Conservation (phyloP, 2,113 vertebrate species). For the Microcebus griseorufus region DNA sequence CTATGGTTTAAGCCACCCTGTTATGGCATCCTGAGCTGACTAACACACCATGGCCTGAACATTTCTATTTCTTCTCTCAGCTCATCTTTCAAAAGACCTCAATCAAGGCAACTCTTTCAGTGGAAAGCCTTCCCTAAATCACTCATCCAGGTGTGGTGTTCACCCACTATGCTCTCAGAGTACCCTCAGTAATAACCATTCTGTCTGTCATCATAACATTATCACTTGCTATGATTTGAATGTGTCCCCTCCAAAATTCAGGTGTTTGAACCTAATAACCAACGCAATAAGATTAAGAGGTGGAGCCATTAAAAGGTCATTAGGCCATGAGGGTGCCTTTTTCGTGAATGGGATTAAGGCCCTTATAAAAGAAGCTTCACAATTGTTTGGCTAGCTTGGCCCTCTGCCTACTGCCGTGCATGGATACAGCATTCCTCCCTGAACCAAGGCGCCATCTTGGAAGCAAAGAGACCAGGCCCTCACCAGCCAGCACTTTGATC, state of each 20-base stretch:
- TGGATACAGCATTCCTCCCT: neutral
- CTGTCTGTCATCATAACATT: neutral
- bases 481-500: neutral
- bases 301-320: neutral
- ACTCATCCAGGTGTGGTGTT: neutral
- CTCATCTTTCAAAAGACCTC: neutral
- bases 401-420: neutral
- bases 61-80: neutral
- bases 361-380: neutral
- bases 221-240: neutral
- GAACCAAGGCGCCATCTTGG: neutral
- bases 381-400: neutral
- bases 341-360: neutral
- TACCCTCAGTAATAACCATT: neutral
- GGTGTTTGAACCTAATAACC: neutral
- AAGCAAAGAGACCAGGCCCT: neutral
- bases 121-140: neutral
- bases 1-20: neutral
- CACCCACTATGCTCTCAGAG: neutral
- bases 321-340: fast-evolving
- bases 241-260: neutral
- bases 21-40: neutral
- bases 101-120: neutral
- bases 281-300: neutral
- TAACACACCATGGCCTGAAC: neutral